A percentile compares a stretch with the other conserved stretches of the same genome.
phyloP scores from a whole-genome alignment of 2,113 vertebrate species.

The Enhydra lutris region DNA sequence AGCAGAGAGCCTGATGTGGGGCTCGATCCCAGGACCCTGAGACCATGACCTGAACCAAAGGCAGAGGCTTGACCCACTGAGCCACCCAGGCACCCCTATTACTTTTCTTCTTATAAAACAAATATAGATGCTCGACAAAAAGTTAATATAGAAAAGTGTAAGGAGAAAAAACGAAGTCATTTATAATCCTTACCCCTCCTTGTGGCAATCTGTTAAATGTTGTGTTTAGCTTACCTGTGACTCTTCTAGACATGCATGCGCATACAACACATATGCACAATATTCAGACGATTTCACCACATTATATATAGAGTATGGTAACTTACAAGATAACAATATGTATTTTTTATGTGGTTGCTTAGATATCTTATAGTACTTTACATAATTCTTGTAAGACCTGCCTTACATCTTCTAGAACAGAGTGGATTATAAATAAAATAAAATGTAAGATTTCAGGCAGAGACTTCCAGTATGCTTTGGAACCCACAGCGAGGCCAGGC shows the following conservation, averaged over 20 bases:
- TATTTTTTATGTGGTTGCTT: conserved; percentile 6
- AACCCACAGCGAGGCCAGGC: neutral
- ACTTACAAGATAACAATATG: conserved; percentile 18
- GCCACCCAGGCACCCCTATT: neutral
- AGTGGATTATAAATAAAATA: conserved; percentile 48
- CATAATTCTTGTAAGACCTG: conserved; percentile 17
- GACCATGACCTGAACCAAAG: too few species aligned
- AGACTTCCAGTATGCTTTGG: neutral
- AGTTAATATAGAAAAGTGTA: neutral
- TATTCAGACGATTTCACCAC: neutral
- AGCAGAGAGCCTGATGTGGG: too few species aligned
- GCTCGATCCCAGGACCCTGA: too few species aligned
- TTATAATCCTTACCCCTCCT: neutral
- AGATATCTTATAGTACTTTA: conserved; percentile 31
- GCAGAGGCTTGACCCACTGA: too few species aligned
- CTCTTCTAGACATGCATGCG: neutral
- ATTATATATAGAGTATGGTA: neutral
- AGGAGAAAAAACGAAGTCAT: neutral
- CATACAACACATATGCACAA: neutral
- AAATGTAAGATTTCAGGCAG: conserved; percentile 6
- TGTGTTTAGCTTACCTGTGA: neutral
- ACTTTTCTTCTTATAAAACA: conserved; percentile 14
- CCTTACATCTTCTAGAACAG: conserved; percentile 45
- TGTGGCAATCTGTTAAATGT: neutral
- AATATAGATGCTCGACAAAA: conserved; percentile 49